Conservation (phyloP, 2,797 vertebrate genomes). For the Darevskia mixta region DNA sequence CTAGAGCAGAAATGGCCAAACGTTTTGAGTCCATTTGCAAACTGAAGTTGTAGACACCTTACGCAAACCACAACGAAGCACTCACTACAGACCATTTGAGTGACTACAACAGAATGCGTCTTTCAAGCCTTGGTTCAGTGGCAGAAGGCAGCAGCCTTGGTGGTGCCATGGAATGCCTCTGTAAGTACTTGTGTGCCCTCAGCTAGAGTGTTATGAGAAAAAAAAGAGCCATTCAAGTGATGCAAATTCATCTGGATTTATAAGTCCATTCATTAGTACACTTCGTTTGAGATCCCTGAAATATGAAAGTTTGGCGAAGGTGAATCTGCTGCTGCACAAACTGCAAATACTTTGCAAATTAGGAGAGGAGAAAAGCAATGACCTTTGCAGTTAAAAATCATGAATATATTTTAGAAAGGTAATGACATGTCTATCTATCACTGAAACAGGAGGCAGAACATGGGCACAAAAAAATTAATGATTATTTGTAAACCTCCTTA, state of each 20-base stretch:
- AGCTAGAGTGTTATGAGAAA: background rate
- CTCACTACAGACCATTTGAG: no score
- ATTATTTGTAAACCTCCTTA: constrained; percentile 75
- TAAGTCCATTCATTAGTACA: constrained; percentile 52
- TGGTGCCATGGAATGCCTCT: no score
- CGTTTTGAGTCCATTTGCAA: no score
- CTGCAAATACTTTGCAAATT: constrained; percentile 22
- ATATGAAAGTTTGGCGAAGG: constrained; percentile 34
- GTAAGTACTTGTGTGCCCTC: no score
- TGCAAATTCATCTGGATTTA: constrained; percentile 41
- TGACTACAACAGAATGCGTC: no score
- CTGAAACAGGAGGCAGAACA: constrained; percentile 70
- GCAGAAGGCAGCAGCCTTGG: no score
- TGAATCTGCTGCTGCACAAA: constrained; percentile 41
- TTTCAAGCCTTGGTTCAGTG: no score
- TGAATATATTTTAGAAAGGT: constrained; percentile 63
- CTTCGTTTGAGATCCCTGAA: constrained; percentile 27
- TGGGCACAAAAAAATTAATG: constrained; percentile 68
- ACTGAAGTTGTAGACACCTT: no score
- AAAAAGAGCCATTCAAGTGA: constrained; percentile 11
- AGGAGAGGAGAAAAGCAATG: constrained; percentile 38
- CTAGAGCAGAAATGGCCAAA: no score
- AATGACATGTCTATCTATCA: constrained; percentile 72
- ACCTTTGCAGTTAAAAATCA: constrained; percentile 60
- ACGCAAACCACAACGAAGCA: no score